A percentile compares a stretch with the other conserved stretches of the same genome.
Conservation (phyloP, 2,113 vertebrate genomes). For the Charina bottae region DNA sequence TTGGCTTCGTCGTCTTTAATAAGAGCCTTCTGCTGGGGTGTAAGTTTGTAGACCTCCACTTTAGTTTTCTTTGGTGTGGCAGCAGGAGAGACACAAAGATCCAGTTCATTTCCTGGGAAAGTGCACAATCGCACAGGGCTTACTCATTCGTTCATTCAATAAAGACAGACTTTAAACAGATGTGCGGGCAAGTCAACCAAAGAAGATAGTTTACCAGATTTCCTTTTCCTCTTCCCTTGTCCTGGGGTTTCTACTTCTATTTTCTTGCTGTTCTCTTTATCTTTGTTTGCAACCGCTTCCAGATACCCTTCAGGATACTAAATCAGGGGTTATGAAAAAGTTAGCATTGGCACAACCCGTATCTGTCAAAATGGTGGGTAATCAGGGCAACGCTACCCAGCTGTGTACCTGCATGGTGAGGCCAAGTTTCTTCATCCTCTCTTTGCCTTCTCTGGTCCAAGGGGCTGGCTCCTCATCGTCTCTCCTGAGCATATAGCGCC, state of each 20-base stretch:
- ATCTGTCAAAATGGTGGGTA: background rate
- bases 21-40: slow-evolving; percentile 82
- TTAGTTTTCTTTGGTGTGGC: slow-evolving; percentile 85
- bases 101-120: slow-evolving; percentile 53
- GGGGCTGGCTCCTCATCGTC: slow-evolving; percentile 93
- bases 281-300: slow-evolving; percentile 83
- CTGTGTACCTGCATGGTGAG: slow-evolving; percentile 88
- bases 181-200: too few relatives aligned
- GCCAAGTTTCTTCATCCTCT: slow-evolving; percentile 90
- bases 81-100: background rate
- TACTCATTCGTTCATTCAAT: background rate
- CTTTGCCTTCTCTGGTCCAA: slow-evolving; percentile 95
- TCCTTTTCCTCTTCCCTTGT: slow-evolving; percentile 86
- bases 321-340: too few relatives aligned
- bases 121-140: background rate
- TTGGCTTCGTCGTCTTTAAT: slow-evolving; percentile 89
- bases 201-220: slow-evolving; percentile 74
- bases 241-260: slow-evolving; percentile 73
- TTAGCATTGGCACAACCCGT: background rate
- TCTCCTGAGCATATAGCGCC: slow-evolving; percentile 91
- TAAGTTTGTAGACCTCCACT: slow-evolving; percentile 89
- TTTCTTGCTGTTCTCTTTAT: slow-evolving; percentile 82
- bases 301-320: slow-evolving; percentile 97
- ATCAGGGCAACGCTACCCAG: background rate
- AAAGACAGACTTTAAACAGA: background rate